phyloP scores from a whole-genome alignment of 2,113 vertebrate genomes.

The Esox niger region DNA sequence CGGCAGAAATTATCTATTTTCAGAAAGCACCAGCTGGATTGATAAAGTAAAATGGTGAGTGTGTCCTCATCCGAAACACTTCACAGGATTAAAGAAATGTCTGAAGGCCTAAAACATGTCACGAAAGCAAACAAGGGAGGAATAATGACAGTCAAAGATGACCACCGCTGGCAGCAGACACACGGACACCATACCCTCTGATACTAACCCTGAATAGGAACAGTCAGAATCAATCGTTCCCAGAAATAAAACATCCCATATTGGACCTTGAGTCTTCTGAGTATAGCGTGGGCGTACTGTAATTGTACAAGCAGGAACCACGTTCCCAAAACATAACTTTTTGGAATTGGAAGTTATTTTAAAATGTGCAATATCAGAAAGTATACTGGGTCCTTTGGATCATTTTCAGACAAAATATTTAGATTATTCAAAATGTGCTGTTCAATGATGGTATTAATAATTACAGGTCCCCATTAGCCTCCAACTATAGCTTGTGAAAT shows the following conservation, averaged over 20 bases:
- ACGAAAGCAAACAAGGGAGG: slow-evolving; percentile 56
- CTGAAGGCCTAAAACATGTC: slow-evolving; percentile 62
- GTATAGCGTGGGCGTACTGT: slow-evolving; percentile 19
- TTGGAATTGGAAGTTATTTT: slow-evolving; percentile 18
- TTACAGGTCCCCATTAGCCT: neutral
- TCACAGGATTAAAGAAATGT: slow-evolving; percentile 59
- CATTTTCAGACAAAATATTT: slow-evolving; percentile 14
- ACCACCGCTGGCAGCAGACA: slow-evolving; percentile 31
- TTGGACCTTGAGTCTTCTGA: slow-evolving; percentile 51
- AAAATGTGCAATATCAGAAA: slow-evolving; percentile 19
- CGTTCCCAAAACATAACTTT: slow-evolving; percentile 12
- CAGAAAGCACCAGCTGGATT: slow-evolving; percentile 70
- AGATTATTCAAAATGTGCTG: slow-evolving; percentile 22
- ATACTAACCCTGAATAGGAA: too few species aligned
- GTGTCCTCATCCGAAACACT: slow-evolving; percentile 60
- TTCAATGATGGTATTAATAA: neutral
- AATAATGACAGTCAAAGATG: slow-evolving; percentile 54
- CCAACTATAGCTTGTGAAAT: neutral
- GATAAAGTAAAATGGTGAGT: slow-evolving; percentile 63
- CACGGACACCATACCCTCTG: neutral
- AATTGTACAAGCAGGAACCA: slow-evolving; percentile 43
- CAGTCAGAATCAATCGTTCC: slow-evolving; percentile 44
- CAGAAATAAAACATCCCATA: slow-evolving; percentile 62
- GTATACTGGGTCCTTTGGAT: slow-evolving; percentile 32
- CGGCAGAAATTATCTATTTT: slow-evolving; percentile 18